Evolutionary conservation across 2,888 invertebrate genomes (phyloP), one percentile per base, ranked within the genome.

Genomic region (Microplitis manilae): DNA sequence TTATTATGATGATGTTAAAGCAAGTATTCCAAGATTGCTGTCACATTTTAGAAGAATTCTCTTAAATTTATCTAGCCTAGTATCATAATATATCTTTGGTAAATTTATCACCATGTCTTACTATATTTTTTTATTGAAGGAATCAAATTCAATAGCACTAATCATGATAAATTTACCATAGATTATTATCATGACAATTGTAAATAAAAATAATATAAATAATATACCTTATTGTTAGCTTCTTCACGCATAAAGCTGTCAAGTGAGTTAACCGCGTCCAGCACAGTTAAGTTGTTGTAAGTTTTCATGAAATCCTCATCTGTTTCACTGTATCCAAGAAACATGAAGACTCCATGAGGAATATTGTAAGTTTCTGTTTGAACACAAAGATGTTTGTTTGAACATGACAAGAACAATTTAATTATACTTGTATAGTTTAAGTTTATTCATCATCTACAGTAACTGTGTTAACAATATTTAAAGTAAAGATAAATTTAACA

Each of bases 321-420:
- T n/a, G 95, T 94, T 78, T 96, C 94, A 85, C 97, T 97, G 91
- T 96, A 97, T 77, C 97, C 97, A 77, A 97, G 93, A 89, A 97
- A 94, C 81, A 97, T 92, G 91, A 96, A 97, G 61, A 97, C 94
- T 60, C 97, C 97, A 91, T 96, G 95, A 76, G 95, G 94, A 79
- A 95, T 92, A 86, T 92, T 94, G 91, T 95, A 96, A 86, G 95
- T 93, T 82, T 94, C 95, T 94, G 91, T 39, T 30, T 41, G 71
- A 75, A 75, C 39, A 77, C 60, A 71, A 75, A 68, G 20, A 75
- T 69, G 65, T 50, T 50, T 50, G 50, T 50, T 50, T 50, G 70
- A 69, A 77, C 62, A 78, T 74, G 17, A 39, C 8, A 79, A 40
- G 68, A 74, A 64, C 67, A 76, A 62, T 39, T 9, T 13, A 13